phyloP scores from a whole-genome alignment of 1,140 invertebrate species.

The Agrilus planipennis region DNA sequence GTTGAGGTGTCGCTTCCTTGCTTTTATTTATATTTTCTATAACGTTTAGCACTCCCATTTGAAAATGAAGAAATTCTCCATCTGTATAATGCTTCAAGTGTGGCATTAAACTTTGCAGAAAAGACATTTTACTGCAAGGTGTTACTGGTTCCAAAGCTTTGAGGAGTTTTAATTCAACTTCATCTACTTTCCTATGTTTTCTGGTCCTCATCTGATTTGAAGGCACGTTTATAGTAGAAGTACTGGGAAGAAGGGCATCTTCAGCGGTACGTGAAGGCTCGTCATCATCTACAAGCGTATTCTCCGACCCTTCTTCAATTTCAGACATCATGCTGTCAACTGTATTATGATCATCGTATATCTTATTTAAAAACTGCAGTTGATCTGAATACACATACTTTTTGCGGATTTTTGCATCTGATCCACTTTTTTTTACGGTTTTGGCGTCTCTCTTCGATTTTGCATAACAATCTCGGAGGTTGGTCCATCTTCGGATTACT shows the following conservation, averaged over 20 bases:
- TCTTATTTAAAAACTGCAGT: conserved; percentile 2
- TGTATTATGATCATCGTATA: not conserved
- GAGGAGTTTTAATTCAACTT: conserved; percentile 4
- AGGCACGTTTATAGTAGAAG: not conserved
- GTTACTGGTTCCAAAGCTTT: conserved; percentile 1
- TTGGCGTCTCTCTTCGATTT: not conserved
- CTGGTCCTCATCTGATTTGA: not conserved
- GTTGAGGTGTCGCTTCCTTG: not conserved
- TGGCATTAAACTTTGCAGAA: conserved; percentile 1
- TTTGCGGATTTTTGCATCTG: not conserved
- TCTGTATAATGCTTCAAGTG: conserved; percentile 5
- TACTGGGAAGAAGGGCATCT: not conserved
- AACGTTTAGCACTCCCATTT: conserved; percentile 4
- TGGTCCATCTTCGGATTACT: not conserved
- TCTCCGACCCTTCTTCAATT: not conserved
- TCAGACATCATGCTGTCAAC: conserved; percentile 2
- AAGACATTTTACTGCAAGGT: conserved; percentile 4
- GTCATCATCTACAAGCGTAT: not conserved
- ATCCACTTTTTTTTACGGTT: not conserved
- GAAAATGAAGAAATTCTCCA: conserved; percentile 2
- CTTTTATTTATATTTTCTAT: not conserved
- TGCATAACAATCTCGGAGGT: not conserved
- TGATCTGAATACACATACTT: conserved; percentile 1
- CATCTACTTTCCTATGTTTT: conserved; percentile 1
- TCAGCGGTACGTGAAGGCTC: not conserved